These are phyloP conservation scores for Oikopleura vanhoeffeni DNA, from an alignment of 23 tunicate species.

Conservation along the genomic window DNA sequence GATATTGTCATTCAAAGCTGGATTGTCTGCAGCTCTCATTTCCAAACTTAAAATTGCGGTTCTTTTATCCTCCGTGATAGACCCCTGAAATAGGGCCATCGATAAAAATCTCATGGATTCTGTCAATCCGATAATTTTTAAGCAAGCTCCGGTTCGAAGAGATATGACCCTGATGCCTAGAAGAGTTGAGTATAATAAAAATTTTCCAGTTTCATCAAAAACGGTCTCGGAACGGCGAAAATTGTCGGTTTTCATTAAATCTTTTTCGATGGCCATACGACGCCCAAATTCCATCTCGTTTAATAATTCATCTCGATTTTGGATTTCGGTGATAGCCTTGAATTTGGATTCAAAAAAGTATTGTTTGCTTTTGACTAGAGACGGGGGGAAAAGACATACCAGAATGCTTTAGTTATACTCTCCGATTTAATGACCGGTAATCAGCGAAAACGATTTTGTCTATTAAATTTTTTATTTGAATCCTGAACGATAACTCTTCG, in stretches of 20 bases:
- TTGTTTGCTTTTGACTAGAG: too few species aligned
- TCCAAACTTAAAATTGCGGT: conserved; percentile 53
- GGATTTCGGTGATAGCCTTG: conserved; percentile 23
- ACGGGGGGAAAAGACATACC: too few species aligned
- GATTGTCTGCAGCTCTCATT: conserved; percentile 80
- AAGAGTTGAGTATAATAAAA: conserved; percentile 65
- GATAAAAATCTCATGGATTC: not conserved
- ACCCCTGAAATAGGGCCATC: not conserved
- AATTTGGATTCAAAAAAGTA: too few species aligned
- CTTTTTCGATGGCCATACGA: conserved; percentile 69
- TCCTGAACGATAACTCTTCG: too few species aligned
- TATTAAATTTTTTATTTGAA: too few species aligned
- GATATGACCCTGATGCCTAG: conserved; percentile 65
- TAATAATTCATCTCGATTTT: conserved; percentile 53
- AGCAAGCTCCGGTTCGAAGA: conserved; percentile 28
- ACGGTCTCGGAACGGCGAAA: conserved; percentile 29
- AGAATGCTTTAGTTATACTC: too few species aligned
- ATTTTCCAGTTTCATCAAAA: conserved; percentile 72
- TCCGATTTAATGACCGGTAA: too few species aligned
- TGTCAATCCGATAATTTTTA: conserved; percentile 9
- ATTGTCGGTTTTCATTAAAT: conserved; percentile 30
- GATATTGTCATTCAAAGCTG: conserved; percentile 31
- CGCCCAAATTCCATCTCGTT: conserved; percentile 96
- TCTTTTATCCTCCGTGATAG: conserved; percentile 16
- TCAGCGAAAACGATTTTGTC: too few species aligned